Evolutionary conservation across 2,797 vertebrate genomes (phyloP), one percentile per base, ranked within the genome.

Genomic region (Euthynnus affinis): DNA sequence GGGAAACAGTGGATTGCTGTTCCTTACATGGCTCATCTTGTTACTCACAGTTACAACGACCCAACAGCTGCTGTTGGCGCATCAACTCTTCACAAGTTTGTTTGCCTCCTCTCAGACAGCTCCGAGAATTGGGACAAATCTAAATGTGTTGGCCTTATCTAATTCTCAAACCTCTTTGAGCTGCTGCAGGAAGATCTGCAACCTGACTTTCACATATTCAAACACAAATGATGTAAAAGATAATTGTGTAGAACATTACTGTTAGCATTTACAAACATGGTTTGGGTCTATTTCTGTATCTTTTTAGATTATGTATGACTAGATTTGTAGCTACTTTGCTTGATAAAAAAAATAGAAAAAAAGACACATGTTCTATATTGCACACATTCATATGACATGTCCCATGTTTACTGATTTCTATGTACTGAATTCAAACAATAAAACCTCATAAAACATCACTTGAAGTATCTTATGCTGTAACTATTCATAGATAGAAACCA

Each of bases 31-130:
- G 69, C 77, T 88, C 79, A 62, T 89, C 87, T 66, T 81, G 74
- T 87, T 84, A 82, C 88, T 80, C 83, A 71, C 78, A 76, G 80
- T 74, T 63, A 61, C 80, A 75, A 48, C 9, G 53, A 71, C 63
- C 29, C 62, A 66, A 66, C 88, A 91, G 82, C 85, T 91, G 89
- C 73, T 40, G 67, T 20, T 80, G 71, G 78, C 74, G 71, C 65
- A 29, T 68, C n/a, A 32, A 63, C 75, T 74, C 62, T 56, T 23
- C 23, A 18, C 29, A 65, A 25, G 23, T 23, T 58, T 9, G 12
- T 49, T 18, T 48, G 44, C 44, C 42, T 34, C 71, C 49, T 4
- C 13, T 23, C 46, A 53, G 48, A 68, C 42, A 42, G n/a, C 61
- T 70, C 57, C 27, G n/a, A 87, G 15, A 72, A 56, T 53, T 55